A percentile compares a stretch with the other conserved stretches of the same genome.
Conservation (phyloP, 2,888 invertebrate species). For the Callinectes sapidus region DNA sequence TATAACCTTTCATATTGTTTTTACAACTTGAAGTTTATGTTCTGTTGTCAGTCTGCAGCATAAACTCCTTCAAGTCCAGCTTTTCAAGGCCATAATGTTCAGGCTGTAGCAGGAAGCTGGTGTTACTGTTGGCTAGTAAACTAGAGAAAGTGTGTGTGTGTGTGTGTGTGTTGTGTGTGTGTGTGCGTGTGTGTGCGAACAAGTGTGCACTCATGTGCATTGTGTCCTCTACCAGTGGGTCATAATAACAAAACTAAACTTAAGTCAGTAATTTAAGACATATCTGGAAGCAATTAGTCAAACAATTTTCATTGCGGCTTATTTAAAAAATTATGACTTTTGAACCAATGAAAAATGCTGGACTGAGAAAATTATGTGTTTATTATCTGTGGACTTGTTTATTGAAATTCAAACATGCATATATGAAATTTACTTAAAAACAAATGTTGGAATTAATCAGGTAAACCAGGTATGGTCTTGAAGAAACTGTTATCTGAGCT, state of each 20-base stretch:
- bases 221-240: constrained; percentile 28
- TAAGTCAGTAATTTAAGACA: constrained; percentile 33
- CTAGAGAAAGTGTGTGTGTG: constrained; percentile 8
- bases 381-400: background rate
- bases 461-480: constrained; percentile 5
- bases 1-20: constrained; percentile 70
- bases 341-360: background rate
- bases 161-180: background rate
- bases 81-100: constrained; percentile 62
- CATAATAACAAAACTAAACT: constrained; percentile 31
- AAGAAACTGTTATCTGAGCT: background rate
- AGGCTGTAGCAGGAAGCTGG: constrained; percentile 65
- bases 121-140: constrained; percentile 31
- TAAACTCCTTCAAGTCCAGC: constrained; percentile 69
- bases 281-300: constrained; percentile 30
- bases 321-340: background rate
- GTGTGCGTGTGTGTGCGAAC: background rate
- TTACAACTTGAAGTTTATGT: constrained; percentile 65
- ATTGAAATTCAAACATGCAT: background rate
- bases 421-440: background rate
- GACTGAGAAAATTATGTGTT: background rate
- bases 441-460: background rate
- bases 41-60: constrained; percentile 67
- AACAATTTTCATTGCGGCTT: background rate
- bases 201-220: background rate